Evolutionary conservation across 1,140 invertebrate genomes (phyloP).

Genomic region (Drosophila ohnishii): DNA sequence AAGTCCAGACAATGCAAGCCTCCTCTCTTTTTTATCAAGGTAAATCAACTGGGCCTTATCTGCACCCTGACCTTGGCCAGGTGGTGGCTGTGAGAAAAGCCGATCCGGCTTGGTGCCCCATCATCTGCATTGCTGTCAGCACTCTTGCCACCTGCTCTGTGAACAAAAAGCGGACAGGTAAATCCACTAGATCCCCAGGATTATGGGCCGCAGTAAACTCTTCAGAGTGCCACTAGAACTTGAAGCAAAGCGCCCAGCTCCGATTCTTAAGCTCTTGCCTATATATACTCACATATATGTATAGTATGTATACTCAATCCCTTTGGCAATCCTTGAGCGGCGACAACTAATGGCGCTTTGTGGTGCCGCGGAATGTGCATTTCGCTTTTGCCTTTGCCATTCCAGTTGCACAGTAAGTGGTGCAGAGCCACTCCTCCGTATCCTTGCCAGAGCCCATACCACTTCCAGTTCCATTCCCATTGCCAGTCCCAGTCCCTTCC

Average conservation of each 20-base stretch:
- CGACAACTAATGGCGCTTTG: conserved; percentile 66
- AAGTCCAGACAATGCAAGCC: conserved; percentile 9
- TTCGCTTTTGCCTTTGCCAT: conserved; percentile 55
- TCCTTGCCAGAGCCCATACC: neutral
- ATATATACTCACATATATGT: neutral
- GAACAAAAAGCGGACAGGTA: conserved; percentile 12
- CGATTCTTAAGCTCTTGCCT: conserved; percentile 15
- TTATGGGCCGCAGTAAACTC: conserved; percentile 31
- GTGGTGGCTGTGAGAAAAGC: conserved; percentile 12
- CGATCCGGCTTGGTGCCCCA: neutral
- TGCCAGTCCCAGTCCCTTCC: conserved; percentile 13
- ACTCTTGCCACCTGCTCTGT: conserved; percentile 2
- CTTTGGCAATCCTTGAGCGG: conserved; percentile 68
- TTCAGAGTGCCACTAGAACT: conserved; percentile 44
- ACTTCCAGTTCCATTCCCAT: neutral
- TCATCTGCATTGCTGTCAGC: conserved; percentile 22
- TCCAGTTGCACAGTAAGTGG: conserved; percentile 64
- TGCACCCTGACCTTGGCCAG: conserved; percentile 38
- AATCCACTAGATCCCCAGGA: conserved; percentile 20
- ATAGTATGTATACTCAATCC: conserved; percentile 7
- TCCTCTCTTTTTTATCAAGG: neutral
- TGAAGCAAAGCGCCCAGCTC: conserved; percentile 36
- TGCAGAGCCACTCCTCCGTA: conserved; percentile 31
- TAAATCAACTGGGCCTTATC: conserved; percentile 22
- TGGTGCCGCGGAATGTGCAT: conserved; percentile 69